A percentile compares a stretch with the other conserved stretches of the same genome.
Conservation (phyloP, 2,888 invertebrate species). For the Mermis nigrescens region DNA sequence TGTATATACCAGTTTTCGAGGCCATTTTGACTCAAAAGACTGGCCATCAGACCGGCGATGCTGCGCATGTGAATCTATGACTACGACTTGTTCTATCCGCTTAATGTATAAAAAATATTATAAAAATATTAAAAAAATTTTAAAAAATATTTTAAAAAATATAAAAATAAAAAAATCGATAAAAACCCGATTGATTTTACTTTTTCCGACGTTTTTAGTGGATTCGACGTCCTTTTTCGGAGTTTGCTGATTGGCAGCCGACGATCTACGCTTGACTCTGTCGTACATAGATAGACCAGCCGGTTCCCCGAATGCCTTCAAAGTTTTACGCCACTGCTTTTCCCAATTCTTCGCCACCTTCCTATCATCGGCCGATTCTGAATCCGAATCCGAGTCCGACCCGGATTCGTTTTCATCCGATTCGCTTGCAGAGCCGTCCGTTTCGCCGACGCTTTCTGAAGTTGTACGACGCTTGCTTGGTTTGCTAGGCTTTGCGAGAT, state of each 20-base stretch:
- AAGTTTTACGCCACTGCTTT: slow-evolving; percentile 4
- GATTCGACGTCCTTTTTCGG: neutral
- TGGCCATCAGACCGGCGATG: too few species aligned
- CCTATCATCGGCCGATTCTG: neutral
- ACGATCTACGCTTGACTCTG: slow-evolving; percentile 20
- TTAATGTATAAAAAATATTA: too few species aligned
- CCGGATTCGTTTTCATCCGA: neutral
- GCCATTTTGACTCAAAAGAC: too few species aligned
- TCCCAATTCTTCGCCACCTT: neutral
- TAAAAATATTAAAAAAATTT: too few species aligned
- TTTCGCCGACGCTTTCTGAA: too few species aligned
- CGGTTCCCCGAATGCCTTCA: slow-evolving; percentile 4
- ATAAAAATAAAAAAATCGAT: too few species aligned
- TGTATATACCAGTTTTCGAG: too few species aligned
- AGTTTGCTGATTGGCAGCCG: neutral
- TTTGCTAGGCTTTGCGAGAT: neutral
- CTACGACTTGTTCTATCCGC: too few species aligned
- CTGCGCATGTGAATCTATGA: too few species aligned
- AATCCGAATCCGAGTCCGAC: neutral
- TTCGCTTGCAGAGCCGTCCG: neutral
- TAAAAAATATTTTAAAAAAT: too few species aligned
- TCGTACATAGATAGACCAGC: slow-evolving; percentile 21
- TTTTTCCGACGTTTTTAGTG: neutral
- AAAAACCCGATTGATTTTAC: neutral
- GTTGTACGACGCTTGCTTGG: too few species aligned